Percentiles rank a stretch among this genome's conserved stretches.
Conservation (phyloP, 2,888 invertebrate species). For the Parasteatoda lunata region DNA sequence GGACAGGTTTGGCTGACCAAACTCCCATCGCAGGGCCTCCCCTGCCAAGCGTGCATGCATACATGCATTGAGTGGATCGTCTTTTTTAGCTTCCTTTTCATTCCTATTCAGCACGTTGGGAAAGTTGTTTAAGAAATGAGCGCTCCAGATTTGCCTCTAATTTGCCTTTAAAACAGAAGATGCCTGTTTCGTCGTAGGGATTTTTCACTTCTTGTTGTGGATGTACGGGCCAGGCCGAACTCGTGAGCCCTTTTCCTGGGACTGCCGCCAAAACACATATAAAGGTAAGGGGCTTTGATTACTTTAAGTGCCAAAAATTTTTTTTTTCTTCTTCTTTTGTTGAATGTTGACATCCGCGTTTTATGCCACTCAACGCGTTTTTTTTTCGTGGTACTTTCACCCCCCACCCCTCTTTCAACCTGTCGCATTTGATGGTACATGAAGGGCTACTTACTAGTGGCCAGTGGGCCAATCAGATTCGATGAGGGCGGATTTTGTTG, state of each 20-base stretch:
- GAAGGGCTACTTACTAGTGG: constrained; percentile 9
- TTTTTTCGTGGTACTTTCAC: background rate
- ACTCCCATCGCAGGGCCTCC: constrained; percentile 51
- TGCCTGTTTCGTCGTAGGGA: background rate
- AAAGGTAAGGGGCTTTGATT: background rate
- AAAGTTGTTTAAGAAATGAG: constrained; percentile 13
- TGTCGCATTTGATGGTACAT: background rate
- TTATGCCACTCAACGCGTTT: constrained; percentile 1
- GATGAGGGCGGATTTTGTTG: constrained; percentile 29
- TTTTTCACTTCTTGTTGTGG: constrained; percentile 1
- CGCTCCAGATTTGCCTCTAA: constrained; percentile 24
- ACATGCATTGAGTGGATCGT: constrained; percentile 56
- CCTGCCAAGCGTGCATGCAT: constrained; percentile 37
- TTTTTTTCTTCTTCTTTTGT: background rate
- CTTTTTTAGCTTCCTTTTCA: constrained; percentile 30
- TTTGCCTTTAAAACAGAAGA: background rate
- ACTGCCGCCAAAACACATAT: constrained; percentile 7
- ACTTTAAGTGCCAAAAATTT: background rate
- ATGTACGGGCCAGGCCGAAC: constrained; percentile 19
- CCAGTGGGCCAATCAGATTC: constrained; percentile 30
- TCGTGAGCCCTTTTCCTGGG: constrained; percentile 33
- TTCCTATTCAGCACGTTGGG: constrained; percentile 12
- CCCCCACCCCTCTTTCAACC: background rate
- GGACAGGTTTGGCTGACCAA: constrained; percentile 69
- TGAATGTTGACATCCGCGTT: background rate